Percentiles rank a stretch among this genome's conserved stretches.
Evolutionary conservation across 1,140 invertebrate species (phyloP).

Genomic region (Zaprionus vittiger): DNA sequence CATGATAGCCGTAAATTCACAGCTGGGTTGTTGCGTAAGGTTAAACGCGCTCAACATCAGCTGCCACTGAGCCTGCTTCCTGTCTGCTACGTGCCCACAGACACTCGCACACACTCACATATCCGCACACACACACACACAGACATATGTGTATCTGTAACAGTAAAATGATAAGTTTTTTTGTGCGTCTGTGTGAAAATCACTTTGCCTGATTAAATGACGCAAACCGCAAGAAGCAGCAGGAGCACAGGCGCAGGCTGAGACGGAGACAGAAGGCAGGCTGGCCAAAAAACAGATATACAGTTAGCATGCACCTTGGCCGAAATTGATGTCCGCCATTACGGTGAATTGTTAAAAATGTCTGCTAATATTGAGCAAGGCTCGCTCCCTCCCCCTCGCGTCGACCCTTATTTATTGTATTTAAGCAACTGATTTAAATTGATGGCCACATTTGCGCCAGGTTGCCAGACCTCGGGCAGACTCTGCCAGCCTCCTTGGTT

Average conservation of each 20-base stretch:
- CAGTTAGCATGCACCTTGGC: constrained; percentile 56
- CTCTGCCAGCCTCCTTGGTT: constrained; percentile 22
- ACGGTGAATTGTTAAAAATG: constrained; percentile 78
- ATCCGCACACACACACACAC: constrained; percentile 13
- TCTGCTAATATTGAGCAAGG: constrained; percentile 60
- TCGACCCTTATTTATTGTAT: constrained; percentile 69
- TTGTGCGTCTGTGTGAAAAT: constrained; percentile 55
- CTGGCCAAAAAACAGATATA: constrained; percentile 26
- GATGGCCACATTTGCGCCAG: constrained; percentile 57
- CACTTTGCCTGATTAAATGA: constrained; percentile 82
- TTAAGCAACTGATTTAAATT: constrained; percentile 74
- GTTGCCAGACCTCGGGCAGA: not conserved
- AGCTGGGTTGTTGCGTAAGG: constrained; percentile 71
- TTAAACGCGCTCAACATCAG: constrained; percentile 72
- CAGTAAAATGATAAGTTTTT: constrained; percentile 69
- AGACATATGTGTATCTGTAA: constrained; percentile 10
- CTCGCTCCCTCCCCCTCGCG: not conserved
- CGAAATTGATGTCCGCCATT: constrained; percentile 61
- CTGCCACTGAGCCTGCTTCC: constrained; percentile 64
- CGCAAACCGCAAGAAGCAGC: constrained; percentile 54
- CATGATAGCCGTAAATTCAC: constrained; percentile 75
- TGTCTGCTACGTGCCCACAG: constrained; percentile 46
- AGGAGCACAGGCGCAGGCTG: constrained; percentile 19
- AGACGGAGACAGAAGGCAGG: not conserved
- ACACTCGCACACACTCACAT: constrained; percentile 4